These are phyloP conservation scores for Gymnopithys bicolor DNA, from an alignment of 2,797 vertebrate genomes.

Conservation along the genomic window DNA sequence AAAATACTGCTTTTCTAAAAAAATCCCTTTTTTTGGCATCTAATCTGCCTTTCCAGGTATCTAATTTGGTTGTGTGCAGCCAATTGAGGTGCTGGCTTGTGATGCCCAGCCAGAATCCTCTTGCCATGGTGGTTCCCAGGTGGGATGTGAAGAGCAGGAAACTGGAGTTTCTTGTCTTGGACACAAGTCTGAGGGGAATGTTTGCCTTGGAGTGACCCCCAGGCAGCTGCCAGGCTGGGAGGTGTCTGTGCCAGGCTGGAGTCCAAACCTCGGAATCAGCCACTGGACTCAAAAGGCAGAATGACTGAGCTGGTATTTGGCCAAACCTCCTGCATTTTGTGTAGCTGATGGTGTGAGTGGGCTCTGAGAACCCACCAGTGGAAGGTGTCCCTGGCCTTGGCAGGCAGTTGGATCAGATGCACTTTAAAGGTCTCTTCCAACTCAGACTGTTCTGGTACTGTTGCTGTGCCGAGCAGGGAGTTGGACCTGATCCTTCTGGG, in stretches of 20 bases:
- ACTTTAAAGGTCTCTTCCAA: neutral
- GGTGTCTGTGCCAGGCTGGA: neutral
- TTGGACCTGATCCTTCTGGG: neutral
- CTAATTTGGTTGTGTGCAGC: fast-evolving
- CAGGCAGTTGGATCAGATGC: neutral
- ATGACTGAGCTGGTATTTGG: too few relatives aligned
- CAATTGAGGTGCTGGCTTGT: neutral
- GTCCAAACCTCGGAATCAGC: neutral
- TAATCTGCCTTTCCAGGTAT: neutral
- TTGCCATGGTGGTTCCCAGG: fast-evolving
- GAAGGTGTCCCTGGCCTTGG: neutral
- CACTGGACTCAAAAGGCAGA: fast-evolving
- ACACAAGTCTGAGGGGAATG: fast-evolving
- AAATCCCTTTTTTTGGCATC: neutral
- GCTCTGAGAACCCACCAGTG: neutral
- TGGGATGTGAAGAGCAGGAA: neutral
- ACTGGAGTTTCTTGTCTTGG: neutral
- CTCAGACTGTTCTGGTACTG: neutral
- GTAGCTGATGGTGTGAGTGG: fast-evolving
- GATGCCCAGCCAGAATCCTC: neutral
- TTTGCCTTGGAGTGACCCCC: too few relatives aligned
- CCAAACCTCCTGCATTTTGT: fast-evolving
- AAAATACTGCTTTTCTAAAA: neutral
- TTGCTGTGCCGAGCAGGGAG: neutral
- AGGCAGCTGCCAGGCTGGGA: fast-evolving